Evolutionary conservation across 2,113 vertebrate genomes (phyloP).

Genomic region (Proteles cristata): DNA sequence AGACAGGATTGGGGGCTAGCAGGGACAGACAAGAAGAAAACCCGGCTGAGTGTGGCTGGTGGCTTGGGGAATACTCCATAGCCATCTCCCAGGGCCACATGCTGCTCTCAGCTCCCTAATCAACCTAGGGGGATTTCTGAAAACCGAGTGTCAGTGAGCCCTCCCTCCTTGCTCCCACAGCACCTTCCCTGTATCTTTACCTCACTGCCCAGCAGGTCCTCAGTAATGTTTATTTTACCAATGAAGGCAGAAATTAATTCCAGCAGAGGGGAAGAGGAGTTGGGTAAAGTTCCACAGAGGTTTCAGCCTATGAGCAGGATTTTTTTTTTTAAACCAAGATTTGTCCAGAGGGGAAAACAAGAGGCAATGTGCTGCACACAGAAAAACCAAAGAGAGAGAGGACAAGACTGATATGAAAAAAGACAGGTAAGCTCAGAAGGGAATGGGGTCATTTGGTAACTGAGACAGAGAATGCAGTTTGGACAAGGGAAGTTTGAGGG

Average conservation of each 20-base stretch:
- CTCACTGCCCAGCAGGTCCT: not conserved
- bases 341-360: constrained; percentile 18
- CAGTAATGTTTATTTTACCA: not conserved
- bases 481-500: not conserved
- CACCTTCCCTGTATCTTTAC: not conserved
- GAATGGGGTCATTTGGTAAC: not conserved
- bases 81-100: not conserved
- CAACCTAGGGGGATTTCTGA: not conserved
- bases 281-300: not conserved
- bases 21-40: not conserved
- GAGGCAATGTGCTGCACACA: not conserved
- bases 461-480: not conserved
- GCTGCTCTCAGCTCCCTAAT: not conserved
- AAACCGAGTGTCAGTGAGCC: not conserved
- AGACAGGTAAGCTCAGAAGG: not conserved
- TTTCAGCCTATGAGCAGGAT: not conserved
- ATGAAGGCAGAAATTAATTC: constrained; percentile 38
- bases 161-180: not conserved
- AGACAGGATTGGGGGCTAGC: not conserved
- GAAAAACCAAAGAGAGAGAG: not conserved
- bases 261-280: not conserved
- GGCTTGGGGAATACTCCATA: not conserved
- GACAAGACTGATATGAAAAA: not conserved
- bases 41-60: not conserved
- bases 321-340: not conserved